A percentile compares a stretch with the other conserved stretches of the same genome.
Conservation (phyloP, 2,113 vertebrate genomes). For the Nesogale talazaci region DNA sequence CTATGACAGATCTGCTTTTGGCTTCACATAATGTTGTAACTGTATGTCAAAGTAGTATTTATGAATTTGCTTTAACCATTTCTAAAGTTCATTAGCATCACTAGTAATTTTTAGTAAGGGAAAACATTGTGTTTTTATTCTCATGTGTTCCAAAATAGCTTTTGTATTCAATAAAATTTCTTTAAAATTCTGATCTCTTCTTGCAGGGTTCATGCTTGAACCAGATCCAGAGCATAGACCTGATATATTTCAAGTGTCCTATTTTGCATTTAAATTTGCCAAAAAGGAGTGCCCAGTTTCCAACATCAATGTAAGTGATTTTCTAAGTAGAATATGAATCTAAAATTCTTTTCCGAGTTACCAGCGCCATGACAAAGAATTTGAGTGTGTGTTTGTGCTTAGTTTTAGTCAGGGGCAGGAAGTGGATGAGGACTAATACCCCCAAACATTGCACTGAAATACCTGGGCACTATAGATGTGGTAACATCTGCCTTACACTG, state of each 20-base stretch:
- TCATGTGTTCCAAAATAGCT: not conserved
- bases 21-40: not conserved
- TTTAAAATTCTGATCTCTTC: conserved; percentile 60
- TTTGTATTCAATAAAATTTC: conserved; percentile 13
- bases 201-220: conserved; percentile 97
- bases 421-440: too few species aligned
- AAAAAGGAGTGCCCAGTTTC: conserved; percentile 95
- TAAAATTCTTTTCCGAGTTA: conserved; percentile 14
- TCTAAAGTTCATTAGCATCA: not conserved
- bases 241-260: conserved; percentile 97
- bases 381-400: not conserved
- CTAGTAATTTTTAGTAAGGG: not conserved
- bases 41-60: not conserved
- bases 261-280: conserved; percentile 96
- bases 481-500: not conserved
- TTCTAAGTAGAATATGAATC: conserved; percentile 24
- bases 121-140: not conserved
- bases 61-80: conserved; percentile 5
- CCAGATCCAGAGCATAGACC: conserved; percentile 95
- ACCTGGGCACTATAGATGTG: not conserved
- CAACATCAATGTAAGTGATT: conserved; percentile 95
- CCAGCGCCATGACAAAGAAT: not conserved
- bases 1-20: conserved; percentile 8
- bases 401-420: too few species aligned
- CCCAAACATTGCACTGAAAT: too few species aligned